Evolutionary conservation across 1,140 invertebrate species (phyloP), one percentile per base, ranked within the genome.

Genomic region (Zaprionus camerounensis): DNA sequence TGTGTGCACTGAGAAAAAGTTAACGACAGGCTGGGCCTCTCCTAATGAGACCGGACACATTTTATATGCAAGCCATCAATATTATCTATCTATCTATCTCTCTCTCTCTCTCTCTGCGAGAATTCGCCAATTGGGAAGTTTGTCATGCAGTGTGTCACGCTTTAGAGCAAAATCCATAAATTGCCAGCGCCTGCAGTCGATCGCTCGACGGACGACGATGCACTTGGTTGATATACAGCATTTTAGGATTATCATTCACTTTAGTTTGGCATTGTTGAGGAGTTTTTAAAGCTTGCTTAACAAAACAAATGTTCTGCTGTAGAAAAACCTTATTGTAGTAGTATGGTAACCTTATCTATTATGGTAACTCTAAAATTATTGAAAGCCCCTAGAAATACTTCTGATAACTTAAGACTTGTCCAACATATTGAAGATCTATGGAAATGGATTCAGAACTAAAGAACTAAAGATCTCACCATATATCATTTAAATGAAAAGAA

Each of bases 1-100:
- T 73, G 53, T 31, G 20, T 72, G 57, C 62, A 71, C 56, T 71
- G 62, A 63, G 53, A 72, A 58, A 71, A 67, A 70, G 31, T 38
- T 62, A 74, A 57, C 38, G 31, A 59, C 36, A 15, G 38, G n/a
- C 20, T 51, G 61, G 9, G 15, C n/a, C 41, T 46, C 38, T 11
- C 26, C 20, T 68, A 61, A 73, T 73, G 58, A 73, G 57, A n/a
- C 53, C 24, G 36, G 31, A 24, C 24, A 26, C 46, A 51, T 51
- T 51, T 51, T 51, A 51, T 51, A 51, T 51, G 46, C 46, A 51
- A 12, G 20, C 46, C 11, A 51, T 51, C 46, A 51, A 51, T 51
- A 51, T 51, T 51, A 51, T 51, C 20, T 12, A 20, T 24, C 46
- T 5, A 11, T 51, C 46, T 51, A 1, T 5, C 11, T 49, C 46